phyloP scores from a whole-genome alignment of 2,797 vertebrate species.

The Labeo calbasu region DNA sequence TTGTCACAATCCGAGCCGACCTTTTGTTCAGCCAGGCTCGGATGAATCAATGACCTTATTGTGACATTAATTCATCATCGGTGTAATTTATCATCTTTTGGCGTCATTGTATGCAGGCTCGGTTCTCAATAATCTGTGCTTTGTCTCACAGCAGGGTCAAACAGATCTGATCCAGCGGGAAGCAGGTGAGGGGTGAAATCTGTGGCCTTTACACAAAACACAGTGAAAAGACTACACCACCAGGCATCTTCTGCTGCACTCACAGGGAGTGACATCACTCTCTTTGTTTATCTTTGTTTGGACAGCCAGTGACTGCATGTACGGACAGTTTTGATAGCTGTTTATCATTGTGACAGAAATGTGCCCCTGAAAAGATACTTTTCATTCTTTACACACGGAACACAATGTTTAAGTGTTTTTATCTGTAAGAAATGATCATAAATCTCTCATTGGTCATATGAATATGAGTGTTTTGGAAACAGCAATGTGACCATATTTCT shows the following conservation, averaged over 20 bases:
- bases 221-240: not conserved
- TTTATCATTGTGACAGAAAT: constrained; percentile 21
- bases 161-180: constrained; percentile 34
- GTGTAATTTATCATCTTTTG: constrained; percentile 58
- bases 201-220: constrained; percentile 28
- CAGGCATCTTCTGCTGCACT: constrained; percentile 15
- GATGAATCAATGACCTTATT: constrained; percentile 59
- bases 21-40: constrained; percentile 48
- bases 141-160: constrained; percentile 42
- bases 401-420: not conserved
- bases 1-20: constrained; percentile 27
- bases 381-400: not conserved
- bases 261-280: not conserved
- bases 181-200: constrained; percentile 61
- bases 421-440: not conserved
- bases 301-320: constrained; percentile 23
- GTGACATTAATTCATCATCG: constrained; percentile 58
- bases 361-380: constrained; percentile 12
- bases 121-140: constrained; percentile 47
- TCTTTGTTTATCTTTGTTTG: constrained; percentile 34
- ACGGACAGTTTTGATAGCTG: constrained; percentile 3
- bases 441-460: not conserved
- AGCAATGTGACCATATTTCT: constrained; percentile 12
- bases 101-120: constrained; percentile 46
- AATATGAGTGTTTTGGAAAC: constrained; percentile 34